phyloP scores from a whole-genome alignment of 2,888 invertebrate species.

The Perithous albicinctus region DNA sequence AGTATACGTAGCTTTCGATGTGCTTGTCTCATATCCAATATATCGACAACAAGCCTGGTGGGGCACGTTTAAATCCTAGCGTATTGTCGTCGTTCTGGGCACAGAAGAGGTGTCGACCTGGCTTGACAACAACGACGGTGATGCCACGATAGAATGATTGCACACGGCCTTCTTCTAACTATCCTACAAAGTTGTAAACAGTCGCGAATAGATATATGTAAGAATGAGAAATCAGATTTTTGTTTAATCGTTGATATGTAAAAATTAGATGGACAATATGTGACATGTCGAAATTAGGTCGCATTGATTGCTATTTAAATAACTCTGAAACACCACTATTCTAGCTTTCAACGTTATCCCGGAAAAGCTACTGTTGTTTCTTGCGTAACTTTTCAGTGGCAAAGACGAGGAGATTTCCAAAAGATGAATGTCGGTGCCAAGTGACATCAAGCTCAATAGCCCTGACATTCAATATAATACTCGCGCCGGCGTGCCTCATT shows the following conservation, averaged over 20 bases:
- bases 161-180: neutral
- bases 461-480: slow-evolving; percentile 63
- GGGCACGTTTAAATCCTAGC: neutral
- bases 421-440: neutral
- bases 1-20: neutral
- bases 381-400: neutral
- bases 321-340: neutral
- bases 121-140: neutral
- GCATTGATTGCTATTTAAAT: neutral
- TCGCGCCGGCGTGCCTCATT: slow-evolving; percentile 80
- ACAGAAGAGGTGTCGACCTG: neutral
- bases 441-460: slow-evolving; percentile 32
- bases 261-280: neutral
- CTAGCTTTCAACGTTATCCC: neutral
- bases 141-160: neutral
- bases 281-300: too few relatives aligned
- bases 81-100: neutral
- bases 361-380: neutral
- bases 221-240: neutral
- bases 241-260: neutral
- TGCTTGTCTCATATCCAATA: slow-evolving; percentile 21
- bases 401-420: neutral
- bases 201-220: neutral
- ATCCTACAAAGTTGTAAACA: neutral
- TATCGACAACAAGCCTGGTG: neutral